Percentiles rank a stretch among this genome's conserved stretches.
These are phyloP conservation scores for Drosophila nr. perissopoda DNA, from an alignment of 2,888 invertebrate species.

Conservation along the genomic window DNA sequence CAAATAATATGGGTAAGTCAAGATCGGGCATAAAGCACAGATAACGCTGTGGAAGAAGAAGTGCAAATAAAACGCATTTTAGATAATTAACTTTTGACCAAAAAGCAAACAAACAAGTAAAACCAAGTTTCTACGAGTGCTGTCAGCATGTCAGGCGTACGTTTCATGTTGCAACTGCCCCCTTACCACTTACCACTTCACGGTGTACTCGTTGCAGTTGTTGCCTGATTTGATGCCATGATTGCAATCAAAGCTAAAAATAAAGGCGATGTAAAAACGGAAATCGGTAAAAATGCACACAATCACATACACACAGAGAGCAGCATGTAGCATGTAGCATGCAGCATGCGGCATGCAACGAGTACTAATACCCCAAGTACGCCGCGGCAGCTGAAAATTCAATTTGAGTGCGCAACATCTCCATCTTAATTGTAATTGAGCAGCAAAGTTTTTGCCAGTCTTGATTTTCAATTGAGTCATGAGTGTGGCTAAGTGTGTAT, in stretches of 20 bases:
- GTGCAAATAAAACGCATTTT: conserved; percentile 66
- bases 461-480: conserved; percentile 75
- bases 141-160: conserved; percentile 64
- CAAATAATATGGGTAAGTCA: conserved; percentile 87
- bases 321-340: background rate
- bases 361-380: conserved; percentile 21
- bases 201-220: conserved; percentile 45
- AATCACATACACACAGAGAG: background rate
- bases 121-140: conserved; percentile 28
- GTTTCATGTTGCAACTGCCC: conserved; percentile 7
- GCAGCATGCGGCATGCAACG: conserved; percentile 1
- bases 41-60: conserved; percentile 3
- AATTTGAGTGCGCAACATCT: conserved; percentile 79
- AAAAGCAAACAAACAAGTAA: conserved; percentile 58
- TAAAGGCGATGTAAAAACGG: conserved; percentile 64
- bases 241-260: conserved; percentile 77
- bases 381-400: conserved; percentile 69
- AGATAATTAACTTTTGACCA: conserved; percentile 78
- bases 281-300: conserved; percentile 54
- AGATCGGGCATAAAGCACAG: conserved; percentile 17
- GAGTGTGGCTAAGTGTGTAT: conserved; percentile 16
- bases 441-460: conserved; percentile 72
- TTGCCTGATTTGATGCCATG: conserved; percentile 77
- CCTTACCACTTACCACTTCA: background rate
- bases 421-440: conserved; percentile 82